Evolutionary conservation across 2,797 vertebrate species (phyloP).

Genomic region (Typhlichthys eigenmanni): DNA sequence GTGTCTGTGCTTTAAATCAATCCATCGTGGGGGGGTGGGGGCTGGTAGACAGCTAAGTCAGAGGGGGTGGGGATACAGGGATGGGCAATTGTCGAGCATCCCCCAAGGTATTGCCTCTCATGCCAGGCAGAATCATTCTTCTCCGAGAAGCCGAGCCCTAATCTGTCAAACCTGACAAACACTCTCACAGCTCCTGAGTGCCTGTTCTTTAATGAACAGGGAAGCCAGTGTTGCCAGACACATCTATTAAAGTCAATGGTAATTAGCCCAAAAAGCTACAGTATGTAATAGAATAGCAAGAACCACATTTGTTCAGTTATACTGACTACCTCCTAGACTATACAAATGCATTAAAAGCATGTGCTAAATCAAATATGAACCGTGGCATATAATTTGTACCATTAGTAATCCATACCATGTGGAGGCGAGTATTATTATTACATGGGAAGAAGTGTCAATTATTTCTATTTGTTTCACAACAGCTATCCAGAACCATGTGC

Average conservation of each 20-base stretch:
- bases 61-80: conserved; percentile 63
- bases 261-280: too few relatives aligned
- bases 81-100: conserved; percentile 75
- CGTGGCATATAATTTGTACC: too few relatives aligned
- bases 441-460: not conserved
- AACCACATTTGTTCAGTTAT: too few relatives aligned
- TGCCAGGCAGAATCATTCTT: conserved; percentile 78
- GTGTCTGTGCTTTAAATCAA: conserved; percentile 50
- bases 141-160: conserved; percentile 70
- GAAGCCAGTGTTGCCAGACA: not conserved
- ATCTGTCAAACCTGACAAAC: conserved; percentile 79
- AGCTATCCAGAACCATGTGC: conserved; percentile 31
- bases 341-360: too few relatives aligned
- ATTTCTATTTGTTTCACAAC: conserved; percentile 24
- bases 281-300: too few relatives aligned
- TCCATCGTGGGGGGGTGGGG: conserved; percentile 74
- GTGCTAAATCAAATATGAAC: too few relatives aligned
- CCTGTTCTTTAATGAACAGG: conserved; percentile 39
- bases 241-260: too few relatives aligned
- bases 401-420: too few relatives aligned
- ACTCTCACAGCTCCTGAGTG: conserved; percentile 36
- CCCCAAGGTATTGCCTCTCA: conserved; percentile 74
- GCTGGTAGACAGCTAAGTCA: conserved; percentile 58
- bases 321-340: too few relatives aligned
- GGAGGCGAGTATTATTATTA: too few relatives aligned